phyloP scores from a whole-genome alignment of 2,113 vertebrate species.

The Proteles cristata region DNA sequence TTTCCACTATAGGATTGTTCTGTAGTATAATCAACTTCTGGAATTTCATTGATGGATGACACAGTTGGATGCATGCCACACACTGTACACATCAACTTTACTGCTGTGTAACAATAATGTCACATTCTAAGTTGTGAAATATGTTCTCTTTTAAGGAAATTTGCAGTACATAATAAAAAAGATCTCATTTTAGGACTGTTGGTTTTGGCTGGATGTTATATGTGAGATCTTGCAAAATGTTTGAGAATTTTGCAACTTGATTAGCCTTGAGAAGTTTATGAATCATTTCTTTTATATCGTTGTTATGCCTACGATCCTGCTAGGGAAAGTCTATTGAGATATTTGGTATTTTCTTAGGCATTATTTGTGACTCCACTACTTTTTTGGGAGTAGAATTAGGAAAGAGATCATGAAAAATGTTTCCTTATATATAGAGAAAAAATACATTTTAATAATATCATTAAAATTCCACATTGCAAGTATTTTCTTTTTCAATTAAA shows the following conservation, averaged over 20 bases:
- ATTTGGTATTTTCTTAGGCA: background rate
- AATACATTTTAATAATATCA: constrained; percentile 55
- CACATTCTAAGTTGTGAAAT: background rate
- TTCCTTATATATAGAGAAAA: background rate
- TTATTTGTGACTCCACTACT: background rate
- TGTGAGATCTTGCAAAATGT: background rate
- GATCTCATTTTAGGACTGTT: constrained; percentile 52
- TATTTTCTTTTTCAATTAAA: constrained; percentile 27
- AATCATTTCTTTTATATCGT: constrained; percentile 19
- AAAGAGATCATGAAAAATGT: background rate
- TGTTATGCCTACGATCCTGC: background rate
- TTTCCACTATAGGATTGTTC: background rate
- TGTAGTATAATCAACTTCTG: background rate
- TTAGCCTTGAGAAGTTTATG: background rate
- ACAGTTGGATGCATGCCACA: background rate
- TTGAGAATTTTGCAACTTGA: constrained; percentile 12
- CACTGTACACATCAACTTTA: constrained; percentile 27
- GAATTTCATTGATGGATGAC: background rate
- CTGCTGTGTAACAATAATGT: background rate
- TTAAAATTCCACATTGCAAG: background rate
- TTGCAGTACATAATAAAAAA: constrained; percentile 43
- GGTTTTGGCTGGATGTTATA: constrained; percentile 1
- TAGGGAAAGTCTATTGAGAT: background rate
- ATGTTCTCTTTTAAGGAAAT: constrained; percentile 52
- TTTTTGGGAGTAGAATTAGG: background rate